Evolutionary conservation across 2,888 invertebrate genomes (phyloP).

Genomic region (Eueremaeus valkanovi): DNA sequence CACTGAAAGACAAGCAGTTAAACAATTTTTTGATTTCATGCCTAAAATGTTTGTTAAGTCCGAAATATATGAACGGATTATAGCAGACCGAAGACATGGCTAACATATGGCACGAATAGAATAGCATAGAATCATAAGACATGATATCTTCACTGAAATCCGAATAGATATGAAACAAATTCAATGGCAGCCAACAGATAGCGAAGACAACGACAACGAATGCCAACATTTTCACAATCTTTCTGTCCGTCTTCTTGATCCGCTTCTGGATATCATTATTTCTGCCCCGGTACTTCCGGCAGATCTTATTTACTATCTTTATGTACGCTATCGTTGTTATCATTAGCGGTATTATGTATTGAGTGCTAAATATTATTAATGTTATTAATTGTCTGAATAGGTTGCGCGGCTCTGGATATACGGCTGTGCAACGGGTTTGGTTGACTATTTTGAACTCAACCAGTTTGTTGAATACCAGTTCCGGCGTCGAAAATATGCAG

Average conservation of each 20-base stretch:
- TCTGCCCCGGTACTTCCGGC: constrained; percentile 46
- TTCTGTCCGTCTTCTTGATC: constrained; percentile 50
- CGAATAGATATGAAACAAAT: constrained; percentile 54
- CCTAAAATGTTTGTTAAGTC: constrained; percentile 54
- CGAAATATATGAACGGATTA: constrained; percentile 56
- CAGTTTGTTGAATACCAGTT: constrained; percentile 39
- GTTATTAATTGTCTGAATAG: constrained; percentile 14
- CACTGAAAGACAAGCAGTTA: not conserved
- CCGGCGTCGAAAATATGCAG: constrained; percentile 39
- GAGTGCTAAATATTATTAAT: constrained; percentile 51
- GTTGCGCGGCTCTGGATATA: constrained; percentile 40
- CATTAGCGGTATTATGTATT: constrained; percentile 54
- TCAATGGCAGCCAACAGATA: constrained; percentile 56
- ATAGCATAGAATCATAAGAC: constrained; percentile 49
- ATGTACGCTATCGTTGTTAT: constrained; percentile 54
- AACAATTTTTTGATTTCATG: constrained; percentile 29
- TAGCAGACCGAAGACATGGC: constrained; percentile 56
- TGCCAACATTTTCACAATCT: constrained; percentile 56
- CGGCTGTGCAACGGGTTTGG: constrained; percentile 37
- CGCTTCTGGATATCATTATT: constrained; percentile 15
- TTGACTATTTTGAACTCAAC: not conserved
- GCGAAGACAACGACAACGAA: constrained; percentile 55
- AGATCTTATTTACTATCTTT: constrained; percentile 50
- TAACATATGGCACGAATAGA: constrained; percentile 55
- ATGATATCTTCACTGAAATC: constrained; percentile 50